Conservation (phyloP, 2,113 vertebrate species). For the Etheostoma cragini region DNA sequence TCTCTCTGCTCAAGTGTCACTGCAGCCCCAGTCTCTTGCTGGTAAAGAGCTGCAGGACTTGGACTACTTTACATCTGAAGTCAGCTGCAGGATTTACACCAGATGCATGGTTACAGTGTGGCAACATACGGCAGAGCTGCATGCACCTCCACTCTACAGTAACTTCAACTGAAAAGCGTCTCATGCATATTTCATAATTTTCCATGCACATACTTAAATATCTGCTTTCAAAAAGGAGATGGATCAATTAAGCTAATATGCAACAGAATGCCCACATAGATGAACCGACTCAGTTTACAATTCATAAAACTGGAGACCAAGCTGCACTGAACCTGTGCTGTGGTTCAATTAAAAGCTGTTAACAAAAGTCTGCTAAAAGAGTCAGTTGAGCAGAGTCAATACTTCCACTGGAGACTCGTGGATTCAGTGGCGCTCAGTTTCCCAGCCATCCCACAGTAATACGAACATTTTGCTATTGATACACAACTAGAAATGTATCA, state of each 20-base stretch:
- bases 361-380: not conserved
- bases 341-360: constrained; percentile 41
- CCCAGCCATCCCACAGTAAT: constrained; percentile 21
- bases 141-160: constrained; percentile 48
- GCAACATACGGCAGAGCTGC: constrained; percentile 28
- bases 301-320: not conserved
- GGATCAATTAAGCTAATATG: constrained; percentile 28
- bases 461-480: constrained; percentile 27
- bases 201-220: constrained; percentile 53
- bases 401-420: constrained; percentile 67
- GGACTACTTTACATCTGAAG: constrained; percentile 25
- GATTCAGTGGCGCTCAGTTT: constrained; percentile 54
- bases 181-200: constrained; percentile 79
- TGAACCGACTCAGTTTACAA: not conserved
- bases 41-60: constrained; percentile 35
- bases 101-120: constrained; percentile 17
- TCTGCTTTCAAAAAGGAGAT: not conserved
- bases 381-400: constrained; percentile 2
- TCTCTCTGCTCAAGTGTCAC: constrained; percentile 35
- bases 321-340: constrained; percentile 11
- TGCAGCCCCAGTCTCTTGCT: constrained; percentile 27
- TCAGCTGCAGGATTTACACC: constrained; percentile 43
- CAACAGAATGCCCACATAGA: not conserved
- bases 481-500: constrained; percentile 25
- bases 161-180: constrained; percentile 64